Conservation (phyloP, 2,797 vertebrate genomes). For the Sardinella longiceps region DNA sequence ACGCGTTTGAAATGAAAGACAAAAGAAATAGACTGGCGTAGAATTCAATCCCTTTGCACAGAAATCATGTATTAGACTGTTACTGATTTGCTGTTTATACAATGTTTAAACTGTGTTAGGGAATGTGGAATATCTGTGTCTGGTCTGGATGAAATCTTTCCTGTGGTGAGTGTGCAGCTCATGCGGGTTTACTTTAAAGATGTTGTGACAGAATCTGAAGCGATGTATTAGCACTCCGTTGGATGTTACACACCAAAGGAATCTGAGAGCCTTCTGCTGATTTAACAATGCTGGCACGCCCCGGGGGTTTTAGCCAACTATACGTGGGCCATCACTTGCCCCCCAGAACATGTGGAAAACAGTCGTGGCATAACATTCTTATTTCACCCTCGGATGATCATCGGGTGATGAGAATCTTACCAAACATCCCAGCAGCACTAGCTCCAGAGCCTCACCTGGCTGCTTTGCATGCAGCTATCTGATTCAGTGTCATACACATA, state of each 20-base stretch:
- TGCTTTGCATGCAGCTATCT: not conserved
- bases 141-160: not conserved
- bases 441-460: not conserved
- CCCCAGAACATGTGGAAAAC: not conserved
- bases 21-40: not conserved
- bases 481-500: not conserved
- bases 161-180: not conserved
- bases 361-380: conserved; percentile 19
- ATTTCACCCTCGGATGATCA: conserved; percentile 26
- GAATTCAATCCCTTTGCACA: not conserved
- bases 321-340: not conserved
- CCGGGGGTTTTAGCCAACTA: not conserved
- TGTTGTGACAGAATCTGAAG: conserved; percentile 1
- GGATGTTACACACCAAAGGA: conserved; percentile 10
- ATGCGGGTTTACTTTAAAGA: not conserved
- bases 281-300: not conserved
- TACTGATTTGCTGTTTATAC: not conserved
- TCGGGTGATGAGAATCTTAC: conserved; percentile 14
- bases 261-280: not conserved
- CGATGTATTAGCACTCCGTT: not conserved
- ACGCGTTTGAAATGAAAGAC: not conserved
- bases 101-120: not conserved
- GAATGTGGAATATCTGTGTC: not conserved
- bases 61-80: not conserved
- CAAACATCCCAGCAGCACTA: not conserved